Conservation (phyloP, 2,113 vertebrate genomes). For the Tylochromis polylepis region DNA sequence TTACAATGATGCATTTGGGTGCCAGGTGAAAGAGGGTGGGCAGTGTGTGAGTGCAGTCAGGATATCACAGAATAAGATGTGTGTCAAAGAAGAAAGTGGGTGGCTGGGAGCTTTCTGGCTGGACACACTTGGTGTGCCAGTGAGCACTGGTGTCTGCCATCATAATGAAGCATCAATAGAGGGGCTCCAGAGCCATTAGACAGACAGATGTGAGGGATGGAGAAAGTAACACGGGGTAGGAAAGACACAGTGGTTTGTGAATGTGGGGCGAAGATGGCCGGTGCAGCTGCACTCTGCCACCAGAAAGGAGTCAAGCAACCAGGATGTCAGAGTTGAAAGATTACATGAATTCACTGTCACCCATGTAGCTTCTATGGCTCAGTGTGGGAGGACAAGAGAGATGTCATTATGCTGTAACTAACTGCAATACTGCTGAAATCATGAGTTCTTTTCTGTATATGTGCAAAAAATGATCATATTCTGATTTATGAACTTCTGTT, state of each 20-base stretch:
- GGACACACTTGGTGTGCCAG: neutral
- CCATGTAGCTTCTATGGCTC: neutral
- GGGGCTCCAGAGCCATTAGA: neutral
- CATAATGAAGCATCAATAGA: constrained; percentile 48
- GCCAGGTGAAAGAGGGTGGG: neutral
- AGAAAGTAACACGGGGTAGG: neutral
- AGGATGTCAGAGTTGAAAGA: constrained; percentile 17
- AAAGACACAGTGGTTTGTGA: neutral
- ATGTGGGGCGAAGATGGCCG: neutral
- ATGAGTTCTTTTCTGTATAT: neutral
- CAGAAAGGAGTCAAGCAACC: constrained; percentile 1
- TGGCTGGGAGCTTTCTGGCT: neutral
- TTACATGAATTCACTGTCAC: constrained; percentile 29
- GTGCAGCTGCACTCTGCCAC: neutral
- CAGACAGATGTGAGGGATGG: constrained; percentile 27
- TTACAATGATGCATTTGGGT: neutral
- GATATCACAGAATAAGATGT: neutral
- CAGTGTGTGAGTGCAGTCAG: neutral
- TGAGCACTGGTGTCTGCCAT: constrained; percentile 28
- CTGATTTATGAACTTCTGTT: neutral
- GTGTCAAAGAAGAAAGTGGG: neutral
- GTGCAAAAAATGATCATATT: neutral
- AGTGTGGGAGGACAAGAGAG: neutral
- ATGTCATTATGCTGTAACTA: neutral
- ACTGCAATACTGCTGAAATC: neutral